Conservation (phyloP, 1,140 invertebrate genomes). For the Pristionchus pacificus region DNA sequence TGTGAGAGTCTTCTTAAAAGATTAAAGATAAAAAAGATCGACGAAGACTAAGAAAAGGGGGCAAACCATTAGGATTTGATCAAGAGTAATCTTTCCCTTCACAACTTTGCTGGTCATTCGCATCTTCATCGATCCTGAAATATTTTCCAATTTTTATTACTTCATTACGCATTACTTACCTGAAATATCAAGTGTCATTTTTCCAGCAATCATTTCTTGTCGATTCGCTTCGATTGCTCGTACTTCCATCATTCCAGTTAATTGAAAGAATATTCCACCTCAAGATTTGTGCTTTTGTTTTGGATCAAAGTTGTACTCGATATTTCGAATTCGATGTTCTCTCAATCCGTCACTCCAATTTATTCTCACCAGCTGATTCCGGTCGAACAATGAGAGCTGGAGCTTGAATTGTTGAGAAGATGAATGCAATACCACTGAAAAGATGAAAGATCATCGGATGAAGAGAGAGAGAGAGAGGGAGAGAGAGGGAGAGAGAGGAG, state of each 20-base stretch:
- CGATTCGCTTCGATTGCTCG: constrained; percentile 48
- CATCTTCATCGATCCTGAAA: constrained; percentile 45
- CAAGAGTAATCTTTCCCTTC: constrained; percentile 47
- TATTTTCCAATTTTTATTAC: not conserved
- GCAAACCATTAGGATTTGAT: constrained; percentile 47
- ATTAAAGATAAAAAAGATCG: not conserved
- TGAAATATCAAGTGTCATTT: not conserved
- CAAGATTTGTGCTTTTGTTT: too few relatives aligned
- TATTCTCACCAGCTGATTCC: constrained; percentile 14
- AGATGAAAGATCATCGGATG: too few relatives aligned
- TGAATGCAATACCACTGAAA: constrained; percentile 16
- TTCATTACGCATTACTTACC: not conserved
- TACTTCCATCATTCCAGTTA: constrained; percentile 48
- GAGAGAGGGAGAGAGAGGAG: too few relatives aligned
- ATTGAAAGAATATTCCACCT: constrained; percentile 48
- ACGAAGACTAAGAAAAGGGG: too few relatives aligned
- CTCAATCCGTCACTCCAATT: too few relatives aligned
- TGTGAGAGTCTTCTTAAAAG: constrained; percentile 45
- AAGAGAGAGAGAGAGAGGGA: too few relatives aligned
- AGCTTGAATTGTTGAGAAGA: constrained; percentile 24
- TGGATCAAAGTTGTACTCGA: not conserved
- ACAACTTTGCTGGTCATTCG: constrained; percentile 44
- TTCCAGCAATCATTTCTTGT: constrained; percentile 40
- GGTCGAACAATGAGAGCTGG: constrained; percentile 19
- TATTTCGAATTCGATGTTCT: not conserved